Evolutionary conservation across 2,888 invertebrate species (phyloP).

Genomic region (Philereme vetulata): DNA sequence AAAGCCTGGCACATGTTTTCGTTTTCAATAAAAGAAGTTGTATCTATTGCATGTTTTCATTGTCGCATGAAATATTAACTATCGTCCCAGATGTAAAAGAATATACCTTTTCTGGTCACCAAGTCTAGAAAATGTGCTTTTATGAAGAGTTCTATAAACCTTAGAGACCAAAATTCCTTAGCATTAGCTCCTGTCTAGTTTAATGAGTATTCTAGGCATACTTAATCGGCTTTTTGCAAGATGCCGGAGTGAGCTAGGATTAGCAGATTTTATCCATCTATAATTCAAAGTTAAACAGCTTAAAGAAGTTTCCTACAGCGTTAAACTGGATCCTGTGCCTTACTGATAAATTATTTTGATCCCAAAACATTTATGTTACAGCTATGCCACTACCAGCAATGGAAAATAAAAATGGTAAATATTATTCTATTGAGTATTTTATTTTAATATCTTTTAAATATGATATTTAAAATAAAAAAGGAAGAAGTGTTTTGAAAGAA

Average conservation of each 20-base stretch:
- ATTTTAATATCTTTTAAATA: not conserved
- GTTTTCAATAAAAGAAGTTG: too few relatives aligned
- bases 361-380: constrained; percentile 39
- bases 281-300: constrained; percentile 32
- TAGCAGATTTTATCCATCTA: constrained; percentile 30
- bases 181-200: constrained; percentile 20
- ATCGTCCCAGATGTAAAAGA: too few relatives aligned
- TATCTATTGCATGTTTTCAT: too few relatives aligned
- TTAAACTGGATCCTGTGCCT: constrained; percentile 8
- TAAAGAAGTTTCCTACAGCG: constrained; percentile 21
- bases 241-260: constrained; percentile 24
- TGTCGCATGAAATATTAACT: too few relatives aligned
- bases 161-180: constrained; percentile 15
- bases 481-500: too few relatives aligned
- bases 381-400: constrained; percentile 72
- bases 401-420: constrained; percentile 74
- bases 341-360: constrained; percentile 26
- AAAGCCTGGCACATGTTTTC: constrained; percentile 17
- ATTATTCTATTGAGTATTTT: not conserved
- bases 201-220: constrained; percentile 28
- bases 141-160: not conserved
- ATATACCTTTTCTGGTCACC: too few relatives aligned
- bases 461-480: too few relatives aligned
- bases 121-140: too few relatives aligned
- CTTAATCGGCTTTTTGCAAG: constrained; percentile 30